A percentile compares a stretch with the other conserved stretches of the same genome.
phyloP scores from a whole-genome alignment of 2,888 invertebrate species.

The Apodemia hepburni region DNA sequence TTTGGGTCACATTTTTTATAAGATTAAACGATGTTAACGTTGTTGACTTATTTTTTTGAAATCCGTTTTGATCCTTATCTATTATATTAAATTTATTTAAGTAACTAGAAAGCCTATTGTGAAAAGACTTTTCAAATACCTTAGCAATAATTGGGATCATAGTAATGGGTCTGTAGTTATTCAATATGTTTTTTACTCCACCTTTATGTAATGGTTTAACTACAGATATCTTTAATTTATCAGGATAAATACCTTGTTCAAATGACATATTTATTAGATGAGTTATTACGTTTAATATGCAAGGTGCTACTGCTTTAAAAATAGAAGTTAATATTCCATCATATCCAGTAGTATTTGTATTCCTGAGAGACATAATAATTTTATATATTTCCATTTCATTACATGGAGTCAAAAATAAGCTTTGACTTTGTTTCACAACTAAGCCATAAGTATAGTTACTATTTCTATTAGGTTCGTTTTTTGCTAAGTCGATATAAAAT shows the following conservation, averaged over 20 bases:
- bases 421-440: background rate
- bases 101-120: no score
- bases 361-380: background rate
- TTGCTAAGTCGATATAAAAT: background rate
- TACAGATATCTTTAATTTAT: background rate
- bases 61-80: no score
- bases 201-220: no score
- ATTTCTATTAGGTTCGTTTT: background rate
- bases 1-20: no score
- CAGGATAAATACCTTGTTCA: background rate
- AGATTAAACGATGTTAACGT: no score
- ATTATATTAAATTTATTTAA: no score
- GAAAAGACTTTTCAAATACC: no score
- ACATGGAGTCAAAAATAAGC: background rate
- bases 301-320: background rate
- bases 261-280: background rate
- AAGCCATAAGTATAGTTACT: background rate
- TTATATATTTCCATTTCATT: background rate
- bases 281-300: background rate
- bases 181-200: no score
- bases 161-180: no score
- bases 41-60: no score
- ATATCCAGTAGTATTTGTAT: background rate
- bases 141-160: no score
- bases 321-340: background rate